A percentile compares a stretch with the other conserved stretches of the same genome.
These are phyloP conservation scores for Hypocryptadius cinnamomeus DNA, from an alignment of 2,113 vertebrate species.

Conservation along the genomic window DNA sequence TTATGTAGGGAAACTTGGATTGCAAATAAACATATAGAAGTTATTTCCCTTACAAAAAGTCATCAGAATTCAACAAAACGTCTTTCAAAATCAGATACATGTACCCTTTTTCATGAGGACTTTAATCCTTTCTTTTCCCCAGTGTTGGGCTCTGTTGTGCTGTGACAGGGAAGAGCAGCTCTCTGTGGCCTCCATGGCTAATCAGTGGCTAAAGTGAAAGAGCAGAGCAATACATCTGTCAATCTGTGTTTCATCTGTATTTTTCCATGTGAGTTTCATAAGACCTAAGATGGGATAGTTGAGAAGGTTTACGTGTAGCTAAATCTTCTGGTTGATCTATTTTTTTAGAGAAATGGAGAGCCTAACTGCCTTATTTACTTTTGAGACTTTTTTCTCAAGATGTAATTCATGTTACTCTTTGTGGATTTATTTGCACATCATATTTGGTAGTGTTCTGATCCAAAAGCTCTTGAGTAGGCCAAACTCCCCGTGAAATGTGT, in stretches of 20 bases:
- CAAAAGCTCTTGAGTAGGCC: not conserved
- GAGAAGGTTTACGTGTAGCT: not conserved
- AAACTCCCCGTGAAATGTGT: not conserved
- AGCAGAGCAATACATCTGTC: not conserved
- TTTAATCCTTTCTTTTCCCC: not conserved
- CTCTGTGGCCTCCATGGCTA: not conserved
- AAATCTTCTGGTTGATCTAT: not conserved
- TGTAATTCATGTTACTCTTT: not conserved
- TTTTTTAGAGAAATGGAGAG: not conserved
- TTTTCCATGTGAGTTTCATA: not conserved
- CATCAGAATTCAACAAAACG: not conserved
- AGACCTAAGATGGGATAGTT: not conserved
- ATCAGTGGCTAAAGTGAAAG: not conserved
- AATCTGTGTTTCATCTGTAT: not conserved
- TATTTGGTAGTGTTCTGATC: not conserved
- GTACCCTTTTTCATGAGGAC: not conserved
- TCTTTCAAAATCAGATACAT: not conserved
- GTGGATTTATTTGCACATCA: not conserved
- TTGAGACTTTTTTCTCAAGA: not conserved
- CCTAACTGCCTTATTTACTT: not conserved
- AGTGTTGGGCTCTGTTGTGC: not conserved
- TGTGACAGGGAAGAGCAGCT: not conserved
- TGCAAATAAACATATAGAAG: not conserved
- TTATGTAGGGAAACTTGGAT: not conserved
- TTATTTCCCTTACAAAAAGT: not conserved